Evolutionary conservation across 2,113 vertebrate species (phyloP), one percentile per base, ranked within the genome.

Genomic region (Anas platyrhynchos): DNA sequence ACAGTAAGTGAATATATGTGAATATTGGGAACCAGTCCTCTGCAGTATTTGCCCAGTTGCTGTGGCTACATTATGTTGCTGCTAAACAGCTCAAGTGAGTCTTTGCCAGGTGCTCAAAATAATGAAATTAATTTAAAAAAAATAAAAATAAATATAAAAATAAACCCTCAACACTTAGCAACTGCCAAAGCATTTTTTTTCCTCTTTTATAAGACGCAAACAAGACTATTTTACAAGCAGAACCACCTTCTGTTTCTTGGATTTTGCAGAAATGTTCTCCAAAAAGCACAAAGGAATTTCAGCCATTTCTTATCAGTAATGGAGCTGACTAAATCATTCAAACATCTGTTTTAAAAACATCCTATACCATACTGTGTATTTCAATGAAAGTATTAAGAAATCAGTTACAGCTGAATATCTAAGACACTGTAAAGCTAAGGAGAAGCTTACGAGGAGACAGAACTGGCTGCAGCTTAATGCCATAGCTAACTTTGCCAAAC

Each of bases 221-320:
- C 4, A 84, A 80, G 16, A 20, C 29, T 52, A 11, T n/a, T 61
- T 82, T 68, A 32, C 22, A 54, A 52, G 29, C 26, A 88, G 44
- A 94, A 93, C 43, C 7, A 78, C 17, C 65, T 89, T 58, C 58
- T 54, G 7, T 29, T 93, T 84, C 31, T 75, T 36, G 7, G 2
- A 65, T 87, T 83, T 48, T 88, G 34, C 44, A 62, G 44, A 91
- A 89, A 69, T 67, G 62, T 66, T 85, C 83, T 82, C n/a, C 12
- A 44, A 17, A 55, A 72, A 88, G 7, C 20, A 88, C 67, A 31
- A 23, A 93, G 44, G 12, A 85, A 34, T 88, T 88, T 88, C 55
- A 89, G 23, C 3, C 20, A 54, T 73, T 83, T 88, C 71, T 88
- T 69, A 83, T 67, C 63, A 73, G 63, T 43, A 83, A 88, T 79